Conservation (phyloP, 2,797 vertebrate genomes). For the Amniataba percoides region DNA sequence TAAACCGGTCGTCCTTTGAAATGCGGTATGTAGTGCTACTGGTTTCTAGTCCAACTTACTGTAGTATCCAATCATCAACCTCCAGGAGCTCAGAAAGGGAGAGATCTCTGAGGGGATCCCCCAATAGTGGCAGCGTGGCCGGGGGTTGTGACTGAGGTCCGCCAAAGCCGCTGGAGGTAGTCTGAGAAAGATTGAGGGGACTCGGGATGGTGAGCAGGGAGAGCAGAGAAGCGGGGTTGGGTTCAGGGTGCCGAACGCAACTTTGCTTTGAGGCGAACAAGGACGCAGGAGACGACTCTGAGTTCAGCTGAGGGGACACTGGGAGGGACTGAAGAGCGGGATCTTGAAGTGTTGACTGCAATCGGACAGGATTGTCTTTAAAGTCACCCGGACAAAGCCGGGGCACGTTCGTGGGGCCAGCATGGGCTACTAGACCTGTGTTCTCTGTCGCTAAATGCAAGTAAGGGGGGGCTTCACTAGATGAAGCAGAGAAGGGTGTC, state of each 20-base stretch:
- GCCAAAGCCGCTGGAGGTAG: slow-evolving; percentile 32
- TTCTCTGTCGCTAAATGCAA: not conserved
- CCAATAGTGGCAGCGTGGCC: not conserved
- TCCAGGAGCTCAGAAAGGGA: slow-evolving; percentile 66
- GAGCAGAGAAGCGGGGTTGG: slow-evolving; percentile 22
- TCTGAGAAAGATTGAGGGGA: slow-evolving; percentile 22
- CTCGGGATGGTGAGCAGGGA: slow-evolving; percentile 64
- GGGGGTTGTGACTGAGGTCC: not conserved
- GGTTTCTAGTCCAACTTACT: slow-evolving; percentile 14
- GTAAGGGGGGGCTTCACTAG: not conserved
- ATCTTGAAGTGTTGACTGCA: slow-evolving; percentile 5
- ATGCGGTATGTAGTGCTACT: slow-evolving; percentile 34
- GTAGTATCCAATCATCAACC: slow-evolving; percentile 68
- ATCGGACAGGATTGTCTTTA: not conserved
- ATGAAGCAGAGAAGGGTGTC: not conserved
- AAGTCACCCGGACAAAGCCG: slow-evolving; percentile 1
- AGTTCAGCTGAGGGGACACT: not conserved
- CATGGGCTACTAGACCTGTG: not conserved
- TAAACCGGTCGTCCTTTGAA: not conserved
- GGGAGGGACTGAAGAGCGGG: not conserved
- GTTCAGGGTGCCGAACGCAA: not conserved
- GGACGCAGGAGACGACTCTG: not conserved
- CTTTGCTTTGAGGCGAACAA: slow-evolving; percentile 8
- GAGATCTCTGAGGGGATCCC: slow-evolving; percentile 23
- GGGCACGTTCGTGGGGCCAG: not conserved